Evolutionary conservation across 2,888 invertebrate genomes (phyloP), one percentile per base, ranked within the genome.

Genomic region (Synanthedon formicaeformis): DNA sequence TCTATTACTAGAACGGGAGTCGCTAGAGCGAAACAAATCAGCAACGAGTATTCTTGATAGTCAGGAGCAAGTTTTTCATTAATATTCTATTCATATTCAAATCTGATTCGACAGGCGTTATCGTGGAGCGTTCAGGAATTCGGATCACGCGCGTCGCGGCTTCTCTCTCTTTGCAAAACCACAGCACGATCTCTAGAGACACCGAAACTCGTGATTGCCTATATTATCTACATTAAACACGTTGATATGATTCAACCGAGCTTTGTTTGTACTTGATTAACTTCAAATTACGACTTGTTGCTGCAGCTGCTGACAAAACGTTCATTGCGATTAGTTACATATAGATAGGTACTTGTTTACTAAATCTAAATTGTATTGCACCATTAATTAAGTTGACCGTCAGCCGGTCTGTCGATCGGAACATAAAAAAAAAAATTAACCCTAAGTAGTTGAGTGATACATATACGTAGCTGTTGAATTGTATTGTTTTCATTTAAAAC

Each of bases 11-110:
- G 55, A 8, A 49, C 23, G 52, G 52, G 16, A 50, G 49, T 53
- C 51, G 50, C 16, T 49, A 18, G 40, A 54, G 54, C 56, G 56
- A 70, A 75, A 74, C 71, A 75, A 74, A 71, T 66, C 64, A 62
- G 57, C 58, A 56, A 56, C 60, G 61, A 64, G 58, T 66, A 57
- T 48, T 57, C 63, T 69, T 66, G 62, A 72, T 73, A 75, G 71
- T 72, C 63, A 62, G 61, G 67, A 64, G 66, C 69, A 78, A 81
- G 77, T 78, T 78, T 81, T 79, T 78, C 80, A 82, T 84, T 82
- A 83, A 78, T 79, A 82, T 85, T 81, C 80, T 65, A 78, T 81
- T 79, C 84, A 81, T 83, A 84, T 85, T 84, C 81, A 84, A 83
- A 84, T 84, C 71, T 72, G 73, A 76, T 76, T 78, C 76, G 78